Evolutionary conservation across 2,797 vertebrate genomes (phyloP).

Genomic region (Brachyalestes nurse): DNA sequence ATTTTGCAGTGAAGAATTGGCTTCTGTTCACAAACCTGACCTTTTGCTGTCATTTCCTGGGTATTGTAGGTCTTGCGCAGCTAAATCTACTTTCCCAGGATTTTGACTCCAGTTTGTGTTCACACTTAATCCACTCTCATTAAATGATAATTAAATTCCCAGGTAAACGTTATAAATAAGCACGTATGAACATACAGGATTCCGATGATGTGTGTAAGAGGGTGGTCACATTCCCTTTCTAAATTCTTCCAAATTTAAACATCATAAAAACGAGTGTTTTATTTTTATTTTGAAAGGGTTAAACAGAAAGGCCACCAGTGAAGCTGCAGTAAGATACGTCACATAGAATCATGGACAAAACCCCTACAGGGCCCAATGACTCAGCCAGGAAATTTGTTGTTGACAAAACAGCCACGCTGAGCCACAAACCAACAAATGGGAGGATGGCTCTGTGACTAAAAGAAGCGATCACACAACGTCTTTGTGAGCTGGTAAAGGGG

Average conservation of each 20-base stretch:
- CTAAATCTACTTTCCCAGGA: too few species aligned
- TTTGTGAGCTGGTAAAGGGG: not conserved
- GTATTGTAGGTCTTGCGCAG: too few species aligned
- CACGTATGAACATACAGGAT: not conserved
- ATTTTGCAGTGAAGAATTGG: too few species aligned
- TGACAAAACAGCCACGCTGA: slow-evolving; percentile 27
- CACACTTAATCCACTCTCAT: too few species aligned
- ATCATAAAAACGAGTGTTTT: not conserved
- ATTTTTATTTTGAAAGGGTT: not conserved
- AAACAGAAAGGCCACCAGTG: not conserved
- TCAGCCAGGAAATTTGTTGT: slow-evolving; percentile 22
- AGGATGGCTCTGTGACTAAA: not conserved
- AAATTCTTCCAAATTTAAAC: not conserved
- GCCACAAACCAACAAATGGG: slow-evolving; percentile 26
- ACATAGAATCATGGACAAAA: slow-evolving; percentile 1
- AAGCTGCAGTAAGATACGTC: not conserved
- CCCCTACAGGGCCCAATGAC: slow-evolving; percentile 7
- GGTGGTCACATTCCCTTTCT: not conserved
- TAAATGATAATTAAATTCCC: too few species aligned
- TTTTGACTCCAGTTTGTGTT: too few species aligned
- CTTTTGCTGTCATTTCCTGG: too few species aligned
- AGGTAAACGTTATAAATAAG: too few species aligned
- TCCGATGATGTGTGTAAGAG: not conserved
- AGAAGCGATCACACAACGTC: not conserved
- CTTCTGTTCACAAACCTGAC: too few species aligned